Percentiles rank a stretch among this genome's conserved stretches.
phyloP scores from a whole-genome alignment of 2,113 vertebrate genomes.

The Sander vitreus region DNA sequence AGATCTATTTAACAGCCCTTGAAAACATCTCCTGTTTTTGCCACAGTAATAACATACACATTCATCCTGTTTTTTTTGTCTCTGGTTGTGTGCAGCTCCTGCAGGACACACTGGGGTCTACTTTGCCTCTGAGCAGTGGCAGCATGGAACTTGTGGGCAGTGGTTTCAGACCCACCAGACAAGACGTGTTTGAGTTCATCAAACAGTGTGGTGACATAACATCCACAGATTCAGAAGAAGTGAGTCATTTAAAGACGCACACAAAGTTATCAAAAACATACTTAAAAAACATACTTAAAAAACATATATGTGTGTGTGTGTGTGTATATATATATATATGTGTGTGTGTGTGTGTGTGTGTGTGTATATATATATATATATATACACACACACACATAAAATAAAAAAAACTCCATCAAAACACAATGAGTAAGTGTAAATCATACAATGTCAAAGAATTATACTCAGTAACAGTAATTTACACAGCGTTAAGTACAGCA shows the following conservation, averaged over 20 bases:
- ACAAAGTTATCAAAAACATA: not conserved
- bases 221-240: slow-evolving; percentile 69
- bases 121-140: slow-evolving; percentile 65
- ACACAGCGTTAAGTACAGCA: too few relatives aligned
- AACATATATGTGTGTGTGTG: too few relatives aligned
- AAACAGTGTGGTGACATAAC: slow-evolving; percentile 80
- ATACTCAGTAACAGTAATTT: too few relatives aligned
- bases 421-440: too few relatives aligned
- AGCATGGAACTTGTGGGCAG: slow-evolving; percentile 35
- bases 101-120: slow-evolving; percentile 79
- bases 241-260: slow-evolving; percentile 59
- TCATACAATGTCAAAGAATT: too few relatives aligned
- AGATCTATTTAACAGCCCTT: not conserved
- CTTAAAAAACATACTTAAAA: too few relatives aligned
- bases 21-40: not conserved
- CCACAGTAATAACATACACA: not conserved
- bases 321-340: too few relatives aligned
- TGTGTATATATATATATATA: too few relatives aligned
- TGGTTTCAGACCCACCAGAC: slow-evolving; percentile 81
- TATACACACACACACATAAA: too few relatives aligned
- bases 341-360: too few relatives aligned
- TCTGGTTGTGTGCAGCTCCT: slow-evolving; percentile 74
- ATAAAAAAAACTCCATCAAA: too few relatives aligned
- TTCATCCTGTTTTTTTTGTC: not conserved
- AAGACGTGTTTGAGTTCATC: slow-evolving; percentile 87